phyloP scores from a whole-genome alignment of 2,113 vertebrate genomes.

The Pionites leucogaster region DNA sequence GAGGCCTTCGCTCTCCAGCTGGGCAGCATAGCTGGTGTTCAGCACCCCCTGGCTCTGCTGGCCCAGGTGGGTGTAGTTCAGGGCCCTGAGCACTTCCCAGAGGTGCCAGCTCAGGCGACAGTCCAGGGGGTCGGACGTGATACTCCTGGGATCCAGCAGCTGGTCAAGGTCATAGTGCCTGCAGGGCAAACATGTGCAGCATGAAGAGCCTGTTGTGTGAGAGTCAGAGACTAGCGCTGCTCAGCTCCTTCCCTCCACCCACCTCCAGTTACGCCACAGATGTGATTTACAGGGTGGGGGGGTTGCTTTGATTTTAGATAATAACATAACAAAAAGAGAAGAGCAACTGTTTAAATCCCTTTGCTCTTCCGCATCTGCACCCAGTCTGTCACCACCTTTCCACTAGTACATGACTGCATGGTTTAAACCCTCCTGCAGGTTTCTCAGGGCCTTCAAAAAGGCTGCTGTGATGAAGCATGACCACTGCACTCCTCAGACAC shows the following conservation, averaged over 20 bases:
- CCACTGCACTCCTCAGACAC: not conserved
- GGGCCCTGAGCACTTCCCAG: conserved; percentile 89
- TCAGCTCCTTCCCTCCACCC: not conserved
- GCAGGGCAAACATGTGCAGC: not conserved
- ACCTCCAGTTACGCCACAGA: fast-evolving
- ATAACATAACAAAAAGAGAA: not conserved
- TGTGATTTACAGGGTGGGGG: fast-evolving
- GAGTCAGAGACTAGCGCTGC: not conserved
- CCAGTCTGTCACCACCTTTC: not conserved
- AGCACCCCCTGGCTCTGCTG: conserved; percentile 81
- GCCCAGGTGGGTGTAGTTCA: conserved; percentile 88
- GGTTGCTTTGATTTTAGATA: not conserved
- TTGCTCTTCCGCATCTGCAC: not conserved
- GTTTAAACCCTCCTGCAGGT: not conserved
- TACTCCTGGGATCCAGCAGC: conserved; percentile 88
- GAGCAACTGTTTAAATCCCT: not conserved
- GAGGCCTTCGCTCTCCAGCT: conserved; percentile 88
- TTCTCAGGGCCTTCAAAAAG: not conserved
- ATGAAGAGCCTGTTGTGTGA: fast-evolving
- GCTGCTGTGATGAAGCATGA: fast-evolving
- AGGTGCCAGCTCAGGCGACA: conserved; percentile 95
- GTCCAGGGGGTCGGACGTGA: conserved; percentile 87
- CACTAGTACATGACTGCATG: fast-evolving
- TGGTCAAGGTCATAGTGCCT: conserved; percentile 90
- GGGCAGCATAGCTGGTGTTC: conserved; percentile 88